Conservation (phyloP, 2,797 vertebrate genomes). For the Sebastiscus albofasciatus region DNA sequence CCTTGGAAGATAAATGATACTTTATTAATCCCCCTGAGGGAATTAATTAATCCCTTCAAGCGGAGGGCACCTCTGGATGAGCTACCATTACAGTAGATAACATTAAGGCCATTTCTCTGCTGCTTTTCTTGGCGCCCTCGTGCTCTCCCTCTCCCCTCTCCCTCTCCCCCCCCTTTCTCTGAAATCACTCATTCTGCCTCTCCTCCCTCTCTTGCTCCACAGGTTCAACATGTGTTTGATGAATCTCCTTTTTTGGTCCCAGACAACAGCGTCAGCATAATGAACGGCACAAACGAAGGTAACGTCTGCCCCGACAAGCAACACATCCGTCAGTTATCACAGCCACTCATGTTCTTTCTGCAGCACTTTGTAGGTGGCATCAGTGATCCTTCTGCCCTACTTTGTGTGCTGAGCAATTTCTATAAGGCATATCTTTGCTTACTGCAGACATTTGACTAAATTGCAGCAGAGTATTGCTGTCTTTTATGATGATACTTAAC, state of each 20-base stretch:
- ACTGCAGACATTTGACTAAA: constrained; percentile 53
- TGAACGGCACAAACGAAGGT: constrained; percentile 96
- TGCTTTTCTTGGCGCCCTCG: not conserved
- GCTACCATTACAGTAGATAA: constrained; percentile 63
- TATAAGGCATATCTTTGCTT: constrained; percentile 21
- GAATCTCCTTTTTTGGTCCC: constrained; percentile 94
- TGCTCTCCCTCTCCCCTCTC: not conserved
- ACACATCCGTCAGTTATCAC: constrained; percentile 12
- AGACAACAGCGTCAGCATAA: constrained; percentile 90
- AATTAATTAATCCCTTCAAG: constrained; percentile 72
- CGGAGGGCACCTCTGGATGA: constrained; percentile 64
- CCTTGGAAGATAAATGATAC: constrained; percentile 70
- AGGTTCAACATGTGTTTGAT: constrained; percentile 92
- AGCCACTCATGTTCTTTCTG: constrained; percentile 20
- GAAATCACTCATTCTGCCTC: not conserved
- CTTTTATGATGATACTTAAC: constrained; percentile 61
- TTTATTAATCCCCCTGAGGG: constrained; percentile 71
- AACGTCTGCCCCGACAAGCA: constrained; percentile 45
- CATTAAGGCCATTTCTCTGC: constrained; percentile 37
- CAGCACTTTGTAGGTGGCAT: constrained; percentile 30
- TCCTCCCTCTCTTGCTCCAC: not conserved
- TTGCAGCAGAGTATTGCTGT: constrained; percentile 56
- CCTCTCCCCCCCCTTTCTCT: not conserved
- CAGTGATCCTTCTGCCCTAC: constrained; percentile 3
- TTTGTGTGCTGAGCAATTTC: constrained; percentile 33